Percentiles rank a stretch among this genome's conserved stretches.
Evolutionary conservation across 1,140 invertebrate species (phyloP).

Genomic region (Trachymyrmex cornetzi): DNA sequence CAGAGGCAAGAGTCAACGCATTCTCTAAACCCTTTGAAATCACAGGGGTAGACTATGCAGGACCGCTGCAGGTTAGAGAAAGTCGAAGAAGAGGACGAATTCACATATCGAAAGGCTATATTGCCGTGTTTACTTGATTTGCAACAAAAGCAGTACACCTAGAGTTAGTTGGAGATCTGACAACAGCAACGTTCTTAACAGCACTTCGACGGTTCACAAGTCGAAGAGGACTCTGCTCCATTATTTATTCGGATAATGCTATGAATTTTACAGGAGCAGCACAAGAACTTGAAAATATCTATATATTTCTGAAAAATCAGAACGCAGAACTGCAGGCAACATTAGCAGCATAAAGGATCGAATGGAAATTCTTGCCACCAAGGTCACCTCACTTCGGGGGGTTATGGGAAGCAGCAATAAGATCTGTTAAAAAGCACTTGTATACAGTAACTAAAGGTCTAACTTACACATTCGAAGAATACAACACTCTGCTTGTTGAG

Average conservation of each 20-base stretch:
- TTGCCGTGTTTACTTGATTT: background rate
- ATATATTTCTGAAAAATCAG: background rate
- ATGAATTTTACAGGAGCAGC: background rate
- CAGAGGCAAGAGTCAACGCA: background rate
- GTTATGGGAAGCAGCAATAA: too few relatives aligned
- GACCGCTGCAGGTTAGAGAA: background rate
- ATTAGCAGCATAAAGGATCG: too few relatives aligned
- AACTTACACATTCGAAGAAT: constrained; percentile 8
- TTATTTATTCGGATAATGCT: background rate
- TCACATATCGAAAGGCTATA: background rate
- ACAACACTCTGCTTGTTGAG: background rate
- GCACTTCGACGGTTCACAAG: background rate
- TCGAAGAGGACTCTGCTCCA: background rate
- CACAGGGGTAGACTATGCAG: background rate
- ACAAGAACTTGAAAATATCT: background rate
- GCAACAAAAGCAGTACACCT: background rate
- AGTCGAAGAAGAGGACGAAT: background rate
- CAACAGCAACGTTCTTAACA: background rate
- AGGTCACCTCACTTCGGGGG: too few relatives aligned
- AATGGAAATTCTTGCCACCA: too few relatives aligned
- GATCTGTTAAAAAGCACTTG: too few relatives aligned
- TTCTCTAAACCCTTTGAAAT: background rate
- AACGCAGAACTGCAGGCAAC: too few relatives aligned
- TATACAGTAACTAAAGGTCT: too few relatives aligned
- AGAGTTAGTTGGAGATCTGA: background rate